Evolutionary conservation across 2,888 invertebrate species (phyloP), one percentile per base, ranked within the genome.

Genomic region (Leptinotarsa juncta): DNA sequence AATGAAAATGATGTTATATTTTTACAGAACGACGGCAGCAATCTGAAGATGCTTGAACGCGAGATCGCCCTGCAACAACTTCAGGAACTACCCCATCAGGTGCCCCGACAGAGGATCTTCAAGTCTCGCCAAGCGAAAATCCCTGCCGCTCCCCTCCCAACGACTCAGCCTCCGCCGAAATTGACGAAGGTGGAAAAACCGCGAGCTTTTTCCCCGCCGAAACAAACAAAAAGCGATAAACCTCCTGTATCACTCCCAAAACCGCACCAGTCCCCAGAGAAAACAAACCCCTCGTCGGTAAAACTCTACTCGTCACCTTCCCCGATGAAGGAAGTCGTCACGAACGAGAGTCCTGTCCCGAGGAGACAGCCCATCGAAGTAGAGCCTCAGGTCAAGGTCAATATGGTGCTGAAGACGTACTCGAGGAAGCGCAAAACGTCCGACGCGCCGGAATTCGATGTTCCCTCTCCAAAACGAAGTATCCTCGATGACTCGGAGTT

Each of bases 51-150:
- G 20, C 80, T 88, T 49, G 91, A 91, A 82, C 86, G 89, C 26
- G 90, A 91, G 84, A 85, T 91, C 23, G 91, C 91, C 2, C 81
- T 91, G 66, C 90, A 91, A 79, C 91, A 91, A 80, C 86, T 91
- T 5, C 86, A 89, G 53, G 90, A 90, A 78, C 83, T 90, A 26
- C 90, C 90, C 0, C 76, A 76, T 71, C 77, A 82, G 62, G 71
- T 74, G 4, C 82, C 83, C 3, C 81, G 75, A 65, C 77, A 74
- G 57, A 72, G 78, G 18, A 71, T 78, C 23, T 69, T 77, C 53
- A 78, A 74, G 67, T 73, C 75, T n/a, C 70, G 77, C 48, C 72
- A 60, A 7, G 26, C 50, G 4, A 79, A 71, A 32, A 10, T 48
- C 23, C 16, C 49, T 18, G 53, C 66, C 16, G 49, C 55, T 5